Evolutionary conservation across 2,888 invertebrate species (phyloP).

Genomic region (Pharmacophagus antenor): DNA sequence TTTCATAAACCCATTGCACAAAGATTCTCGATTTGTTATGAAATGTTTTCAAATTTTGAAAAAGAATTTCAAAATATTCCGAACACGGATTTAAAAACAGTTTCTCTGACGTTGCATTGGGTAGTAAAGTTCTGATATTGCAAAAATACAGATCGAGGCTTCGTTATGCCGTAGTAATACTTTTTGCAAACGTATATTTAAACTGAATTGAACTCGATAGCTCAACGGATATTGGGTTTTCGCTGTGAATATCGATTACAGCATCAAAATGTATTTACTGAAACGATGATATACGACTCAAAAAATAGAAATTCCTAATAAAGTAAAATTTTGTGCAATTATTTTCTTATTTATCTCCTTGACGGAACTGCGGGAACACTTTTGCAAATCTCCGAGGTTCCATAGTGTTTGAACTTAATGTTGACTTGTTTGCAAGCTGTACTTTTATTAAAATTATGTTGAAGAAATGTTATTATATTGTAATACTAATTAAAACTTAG

Average conservation of each 20-base stretch:
- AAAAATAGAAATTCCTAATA: too few species aligned
- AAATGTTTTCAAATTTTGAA: neutral
- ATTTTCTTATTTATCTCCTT: too few species aligned
- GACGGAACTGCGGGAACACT: neutral
- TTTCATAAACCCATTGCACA: too few species aligned
- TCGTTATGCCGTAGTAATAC: slow-evolving; percentile 8
- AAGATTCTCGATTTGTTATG: too few species aligned
- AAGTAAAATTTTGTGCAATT: too few species aligned
- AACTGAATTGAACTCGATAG: neutral
- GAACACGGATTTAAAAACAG: neutral
- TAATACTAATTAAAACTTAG: too few species aligned
- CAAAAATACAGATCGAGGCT: slow-evolving; percentile 4
- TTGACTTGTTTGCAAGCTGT: too few species aligned
- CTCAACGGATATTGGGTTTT: neutral
- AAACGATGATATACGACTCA: too few species aligned
- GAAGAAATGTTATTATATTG: too few species aligned
- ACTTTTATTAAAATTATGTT: too few species aligned
- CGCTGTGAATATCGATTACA: neutral
- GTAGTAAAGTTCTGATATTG: neutral
- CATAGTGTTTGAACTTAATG: too few species aligned
- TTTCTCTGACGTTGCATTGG: neutral
- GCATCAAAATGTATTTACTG: neutral
- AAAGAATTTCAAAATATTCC: neutral
- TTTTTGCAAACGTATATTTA: neutral
- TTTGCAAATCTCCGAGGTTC: neutral